Conservation (phyloP, 2,113 vertebrate species). For the Coracopsis vasa region DNA sequence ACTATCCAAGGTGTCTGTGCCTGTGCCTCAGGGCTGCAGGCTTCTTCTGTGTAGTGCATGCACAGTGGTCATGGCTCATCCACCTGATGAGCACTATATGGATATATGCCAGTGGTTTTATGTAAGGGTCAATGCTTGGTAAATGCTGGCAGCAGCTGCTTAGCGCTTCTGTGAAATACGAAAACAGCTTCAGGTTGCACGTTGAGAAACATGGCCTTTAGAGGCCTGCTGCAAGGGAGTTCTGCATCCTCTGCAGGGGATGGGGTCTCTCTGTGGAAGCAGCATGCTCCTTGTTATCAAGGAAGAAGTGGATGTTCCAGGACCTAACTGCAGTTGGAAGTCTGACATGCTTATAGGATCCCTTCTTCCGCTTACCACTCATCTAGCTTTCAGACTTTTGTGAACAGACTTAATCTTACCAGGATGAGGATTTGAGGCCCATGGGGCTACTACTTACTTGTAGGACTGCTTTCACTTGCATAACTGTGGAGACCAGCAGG, state of each 20-base stretch:
- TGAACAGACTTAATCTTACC: background rate
- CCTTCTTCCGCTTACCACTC: background rate
- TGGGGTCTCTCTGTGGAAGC: accelerated
- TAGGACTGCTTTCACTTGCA: background rate
- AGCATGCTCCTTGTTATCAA: background rate
- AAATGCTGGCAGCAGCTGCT: background rate
- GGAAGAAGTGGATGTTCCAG: background rate
- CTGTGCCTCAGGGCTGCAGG: accelerated
- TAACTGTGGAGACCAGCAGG: background rate
- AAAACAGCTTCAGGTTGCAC: background rate
- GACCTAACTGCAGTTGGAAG: background rate
- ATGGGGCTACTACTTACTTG: background rate
- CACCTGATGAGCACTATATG: background rate
- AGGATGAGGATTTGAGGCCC: background rate
- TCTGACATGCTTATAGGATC: background rate
- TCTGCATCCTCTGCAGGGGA: background rate
- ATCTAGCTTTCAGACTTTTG: background rate
- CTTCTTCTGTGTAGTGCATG: background rate
- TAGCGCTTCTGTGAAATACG: background rate
- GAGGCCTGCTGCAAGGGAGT: background rate
- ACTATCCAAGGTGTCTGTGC: background rate
- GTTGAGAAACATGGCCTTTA: background rate
- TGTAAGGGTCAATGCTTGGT: background rate
- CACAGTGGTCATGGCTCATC: background rate
- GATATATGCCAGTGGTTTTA: accelerated